Conservation (phyloP, 2,797 vertebrate genomes). For the Poeciliopsis gracilis region DNA sequence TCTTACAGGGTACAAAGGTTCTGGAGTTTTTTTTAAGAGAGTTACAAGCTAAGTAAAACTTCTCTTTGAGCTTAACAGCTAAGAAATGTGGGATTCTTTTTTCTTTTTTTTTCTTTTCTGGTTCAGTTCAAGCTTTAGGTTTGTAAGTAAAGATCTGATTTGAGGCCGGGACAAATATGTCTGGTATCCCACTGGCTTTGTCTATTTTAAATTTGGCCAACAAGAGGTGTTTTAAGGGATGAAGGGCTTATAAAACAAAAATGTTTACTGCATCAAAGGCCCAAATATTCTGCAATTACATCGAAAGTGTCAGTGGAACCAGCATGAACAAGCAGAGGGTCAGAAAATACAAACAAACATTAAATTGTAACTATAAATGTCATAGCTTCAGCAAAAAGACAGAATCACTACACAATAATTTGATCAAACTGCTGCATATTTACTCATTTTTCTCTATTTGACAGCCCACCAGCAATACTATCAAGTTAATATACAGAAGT, state of each 20-base stretch:
- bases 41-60: slow-evolving; percentile 79
- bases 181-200: slow-evolving; percentile 65
- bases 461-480: slow-evolving; percentile 2
- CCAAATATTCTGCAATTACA: slow-evolving; percentile 27
- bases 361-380: not conserved
- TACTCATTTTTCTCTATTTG: slow-evolving; percentile 13
- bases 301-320: slow-evolving; percentile 29
- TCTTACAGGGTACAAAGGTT: slow-evolving; percentile 78
- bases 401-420: not conserved
- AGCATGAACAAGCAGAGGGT: slow-evolving; percentile 34
- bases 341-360: slow-evolving; percentile 5
- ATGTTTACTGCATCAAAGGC: slow-evolving; percentile 29
- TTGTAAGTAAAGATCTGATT: slow-evolving; percentile 70
- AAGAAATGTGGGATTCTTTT: slow-evolving; percentile 76
- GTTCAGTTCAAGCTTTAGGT: slow-evolving; percentile 63
- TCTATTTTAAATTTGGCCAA: slow-evolving; percentile 57
- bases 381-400: not conserved
- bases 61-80: slow-evolving; percentile 79
- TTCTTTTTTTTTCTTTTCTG: not conserved
- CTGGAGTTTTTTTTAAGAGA: slow-evolving; percentile 83
- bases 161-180: slow-evolving; percentile 76
- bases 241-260: slow-evolving; percentile 37
- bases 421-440: not conserved
- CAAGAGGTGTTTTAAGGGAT: slow-evolving; percentile 59
- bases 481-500: slow-evolving; percentile 43